phyloP scores from a whole-genome alignment of 2,797 vertebrate species.

The Amniataba percoides region DNA sequence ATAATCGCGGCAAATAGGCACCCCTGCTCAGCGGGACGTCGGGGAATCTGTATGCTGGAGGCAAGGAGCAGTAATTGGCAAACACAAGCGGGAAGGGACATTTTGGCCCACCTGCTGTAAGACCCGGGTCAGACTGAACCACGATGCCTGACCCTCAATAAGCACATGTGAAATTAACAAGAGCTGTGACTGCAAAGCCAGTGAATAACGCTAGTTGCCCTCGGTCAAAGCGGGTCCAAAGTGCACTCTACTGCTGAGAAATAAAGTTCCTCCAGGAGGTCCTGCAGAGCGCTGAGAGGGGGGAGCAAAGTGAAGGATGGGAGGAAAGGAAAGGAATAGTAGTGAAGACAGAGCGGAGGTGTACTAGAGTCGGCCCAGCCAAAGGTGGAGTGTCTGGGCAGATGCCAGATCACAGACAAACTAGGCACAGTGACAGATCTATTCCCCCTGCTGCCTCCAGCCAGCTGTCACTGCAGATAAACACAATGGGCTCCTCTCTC shows the following conservation, averaged over 20 bases:
- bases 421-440: constrained; percentile 78
- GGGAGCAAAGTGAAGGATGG: background rate
- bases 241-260: constrained; percentile 30
- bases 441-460: constrained; percentile 72
- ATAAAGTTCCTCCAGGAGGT: constrained; percentile 20
- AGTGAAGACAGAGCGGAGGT: constrained; percentile 52
- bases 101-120: constrained; percentile 61
- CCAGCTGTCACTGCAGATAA: constrained; percentile 81
- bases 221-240: constrained; percentile 17
- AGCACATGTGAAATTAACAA: constrained; percentile 42
- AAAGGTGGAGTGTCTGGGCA: constrained; percentile 75
- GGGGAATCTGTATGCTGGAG: constrained; percentile 61
- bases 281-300: constrained; percentile 14
- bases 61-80: constrained; percentile 68
- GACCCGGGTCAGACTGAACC: constrained; percentile 45
- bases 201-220: constrained; percentile 13
- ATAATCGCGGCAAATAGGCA: constrained; percentile 66
- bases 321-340: constrained; percentile 14
- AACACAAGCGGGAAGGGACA: constrained; percentile 52
- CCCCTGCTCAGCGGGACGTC: constrained; percentile 55
- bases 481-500: constrained; percentile 73
- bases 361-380: constrained; percentile 34
- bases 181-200: constrained; percentile 19
- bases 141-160: constrained; percentile 19
- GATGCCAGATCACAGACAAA: constrained; percentile 76